A percentile compares a stretch with the other conserved stretches of the same genome.
Evolutionary conservation across 1,140 invertebrate genomes (phyloP).

Genomic region (Laodelphax striatellus): DNA sequence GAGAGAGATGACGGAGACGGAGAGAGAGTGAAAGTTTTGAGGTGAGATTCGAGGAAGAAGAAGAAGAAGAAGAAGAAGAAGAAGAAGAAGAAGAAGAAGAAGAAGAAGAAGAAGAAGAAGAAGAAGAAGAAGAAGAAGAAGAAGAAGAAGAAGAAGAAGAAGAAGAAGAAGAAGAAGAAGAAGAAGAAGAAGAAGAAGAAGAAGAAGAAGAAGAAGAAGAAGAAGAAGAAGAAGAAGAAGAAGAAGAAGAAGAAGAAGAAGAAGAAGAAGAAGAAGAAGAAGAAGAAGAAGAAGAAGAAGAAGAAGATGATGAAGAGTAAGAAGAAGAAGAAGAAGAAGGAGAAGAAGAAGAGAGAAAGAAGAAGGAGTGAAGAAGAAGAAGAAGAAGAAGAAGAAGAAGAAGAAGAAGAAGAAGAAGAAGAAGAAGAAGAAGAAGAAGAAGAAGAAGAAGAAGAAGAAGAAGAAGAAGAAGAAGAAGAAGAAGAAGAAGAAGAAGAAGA

Average conservation of each 20-base stretch:
- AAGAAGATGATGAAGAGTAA: background rate
- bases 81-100: too few relatives aligned
- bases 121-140: background rate
- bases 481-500: background rate
- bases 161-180: background rate
- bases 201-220: background rate
- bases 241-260: too few relatives aligned
- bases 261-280: too few relatives aligned
- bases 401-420: background rate
- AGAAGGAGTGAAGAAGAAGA: background rate
- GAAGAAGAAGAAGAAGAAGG: background rate
- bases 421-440: too few relatives aligned
- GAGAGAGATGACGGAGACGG: background rate
- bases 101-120: too few relatives aligned
- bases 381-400: background rate
- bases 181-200: background rate
- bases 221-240: background rate
- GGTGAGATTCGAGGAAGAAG: background rate
- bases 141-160: background rate
- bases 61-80: background rate
- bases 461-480: background rate
- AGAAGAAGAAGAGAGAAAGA: background rate
- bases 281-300: background rate
- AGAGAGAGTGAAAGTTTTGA: background rate
- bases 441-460: background rate